Percentiles rank a stretch among this genome's conserved stretches.
phyloP scores from a whole-genome alignment of 1,140 invertebrate genomes.

The Atta texana region DNA sequence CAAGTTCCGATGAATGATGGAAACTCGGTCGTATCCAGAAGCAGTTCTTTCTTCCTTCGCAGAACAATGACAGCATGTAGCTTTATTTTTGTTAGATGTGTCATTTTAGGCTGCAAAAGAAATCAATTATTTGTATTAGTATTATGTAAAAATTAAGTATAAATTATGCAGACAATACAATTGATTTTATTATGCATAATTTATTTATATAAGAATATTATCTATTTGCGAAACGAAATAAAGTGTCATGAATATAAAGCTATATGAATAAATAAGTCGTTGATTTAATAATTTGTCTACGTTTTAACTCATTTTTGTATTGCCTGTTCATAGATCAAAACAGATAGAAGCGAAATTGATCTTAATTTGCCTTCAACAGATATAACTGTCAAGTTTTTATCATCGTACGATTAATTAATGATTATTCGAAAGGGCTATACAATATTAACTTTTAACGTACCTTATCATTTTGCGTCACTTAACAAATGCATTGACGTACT shows the following conservation, averaged over 20 bases:
- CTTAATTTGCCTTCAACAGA: background rate
- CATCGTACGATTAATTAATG: background rate
- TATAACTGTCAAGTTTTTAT: background rate
- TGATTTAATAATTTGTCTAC: background rate
- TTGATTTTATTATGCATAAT: constrained; percentile 56
- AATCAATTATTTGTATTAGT: background rate
- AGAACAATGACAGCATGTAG: background rate
- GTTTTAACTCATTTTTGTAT: background rate
- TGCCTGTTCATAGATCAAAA: background rate
- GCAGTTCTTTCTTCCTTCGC: background rate
- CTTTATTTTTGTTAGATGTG: background rate
- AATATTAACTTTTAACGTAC: background rate
- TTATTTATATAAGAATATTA: constrained; percentile 11
- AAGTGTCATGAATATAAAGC: too few relatives aligned
- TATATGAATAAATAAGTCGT: background rate
- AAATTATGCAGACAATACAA: constrained; percentile 43
- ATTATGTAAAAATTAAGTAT: background rate
- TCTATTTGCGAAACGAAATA: background rate
- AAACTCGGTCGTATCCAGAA: constrained; percentile 41
- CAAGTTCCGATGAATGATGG: constrained; percentile 41
- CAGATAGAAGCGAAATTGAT: background rate
- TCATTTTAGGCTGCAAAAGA: background rate
- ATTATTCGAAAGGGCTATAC: background rate
- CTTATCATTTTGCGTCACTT: background rate
- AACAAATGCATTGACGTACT: constrained; percentile 10